Base-by-base conservation (phyloP, 2,888 invertebrate species). In the Sminthurides aquaticus region DNA sequence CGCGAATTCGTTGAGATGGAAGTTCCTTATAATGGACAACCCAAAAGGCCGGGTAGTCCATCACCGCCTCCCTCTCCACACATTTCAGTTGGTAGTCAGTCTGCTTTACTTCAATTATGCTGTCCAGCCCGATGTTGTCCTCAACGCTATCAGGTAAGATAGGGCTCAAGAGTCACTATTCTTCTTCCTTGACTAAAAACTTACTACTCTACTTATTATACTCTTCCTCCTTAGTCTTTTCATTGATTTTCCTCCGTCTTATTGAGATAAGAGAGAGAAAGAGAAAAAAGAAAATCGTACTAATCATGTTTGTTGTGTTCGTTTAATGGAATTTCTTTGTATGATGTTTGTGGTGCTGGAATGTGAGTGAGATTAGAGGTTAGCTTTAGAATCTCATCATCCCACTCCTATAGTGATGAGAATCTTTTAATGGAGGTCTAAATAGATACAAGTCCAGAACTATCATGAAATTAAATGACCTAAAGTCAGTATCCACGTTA, bases 1-100 rank as follows among this genome's bases (percentile, higher is more conserved):
- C 89, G 96, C 65, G 95, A 96, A 81, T 96, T 96, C 82, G 91
- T 95, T 74, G 96, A 96, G 82, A 85, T 95, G 84, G 96, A 96
- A 79, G 89, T 90, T 77, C 91, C 94, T 25, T 94, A 86, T 82
- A 96, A 95, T 80, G 94, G 94, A 22, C 91, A 91, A 74, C 91
- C 90, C 60, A 94, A 92, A 81, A 84, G 94, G 78, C 92, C 93
- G 1, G 91, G 91, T 20, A 74, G 71, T 65, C 73, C 73, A 24
- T 72, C 72, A 52, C 72, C 73, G 60, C 75, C 75, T 60, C 71
- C 73, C 34, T 72, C 73, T 64, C 73, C 75, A n/a, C 72, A 71
- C 61, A 63, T 71, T 29, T 73, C 73, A 15, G 65, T 74, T 27
- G 73, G 71, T 65, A 72, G 73, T 66, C 72, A 73, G 34, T 62